These are phyloP conservation scores for Andrena bicolor DNA, from an alignment of 2,888 invertebrate genomes.

Conservation along the genomic window DNA sequence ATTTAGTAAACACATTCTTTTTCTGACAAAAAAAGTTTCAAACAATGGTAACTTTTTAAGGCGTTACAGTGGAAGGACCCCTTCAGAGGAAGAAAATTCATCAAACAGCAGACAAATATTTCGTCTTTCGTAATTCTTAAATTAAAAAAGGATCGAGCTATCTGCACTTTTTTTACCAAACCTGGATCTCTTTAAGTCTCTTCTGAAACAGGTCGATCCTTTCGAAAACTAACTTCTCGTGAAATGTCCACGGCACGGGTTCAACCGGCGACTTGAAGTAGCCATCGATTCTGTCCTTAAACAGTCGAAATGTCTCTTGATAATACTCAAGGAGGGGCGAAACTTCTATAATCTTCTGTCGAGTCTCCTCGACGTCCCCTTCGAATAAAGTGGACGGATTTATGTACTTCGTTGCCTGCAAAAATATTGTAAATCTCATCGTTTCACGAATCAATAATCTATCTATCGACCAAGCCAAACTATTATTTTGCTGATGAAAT, in stretches of 20 bases:
- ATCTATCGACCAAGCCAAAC: background rate
- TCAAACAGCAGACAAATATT: too few relatives aligned
- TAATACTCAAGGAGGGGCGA: slow-evolving; percentile 86
- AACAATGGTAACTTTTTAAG: background rate
- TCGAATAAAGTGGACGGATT: slow-evolving; percentile 94
- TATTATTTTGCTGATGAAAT: background rate
- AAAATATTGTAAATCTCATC: slow-evolving; percentile 4
- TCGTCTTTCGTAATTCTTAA: too few relatives aligned
- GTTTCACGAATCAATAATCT: background rate
- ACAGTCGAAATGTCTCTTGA: slow-evolving; percentile 86
- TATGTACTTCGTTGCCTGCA: slow-evolving; percentile 88
- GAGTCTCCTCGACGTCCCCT: slow-evolving; percentile 92
- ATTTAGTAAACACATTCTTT: background rate
- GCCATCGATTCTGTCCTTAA: slow-evolving; percentile 86
- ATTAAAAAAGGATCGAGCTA: background rate
- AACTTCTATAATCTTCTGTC: slow-evolving; percentile 87
- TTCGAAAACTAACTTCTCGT: slow-evolving; percentile 90
- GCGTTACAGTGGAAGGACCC: too few relatives aligned
- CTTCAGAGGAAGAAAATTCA: background rate
- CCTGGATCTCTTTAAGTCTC: slow-evolving; percentile 88
- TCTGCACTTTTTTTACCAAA: slow-evolving; percentile 57
- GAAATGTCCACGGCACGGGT: slow-evolving; percentile 91
- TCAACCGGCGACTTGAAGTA: slow-evolving; percentile 87
- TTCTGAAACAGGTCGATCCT: slow-evolving; percentile 88
- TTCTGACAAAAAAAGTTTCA: background rate